Evolutionary conservation across 2,797 vertebrate genomes (phyloP).

Genomic region (Enteromius treurensis): DNA sequence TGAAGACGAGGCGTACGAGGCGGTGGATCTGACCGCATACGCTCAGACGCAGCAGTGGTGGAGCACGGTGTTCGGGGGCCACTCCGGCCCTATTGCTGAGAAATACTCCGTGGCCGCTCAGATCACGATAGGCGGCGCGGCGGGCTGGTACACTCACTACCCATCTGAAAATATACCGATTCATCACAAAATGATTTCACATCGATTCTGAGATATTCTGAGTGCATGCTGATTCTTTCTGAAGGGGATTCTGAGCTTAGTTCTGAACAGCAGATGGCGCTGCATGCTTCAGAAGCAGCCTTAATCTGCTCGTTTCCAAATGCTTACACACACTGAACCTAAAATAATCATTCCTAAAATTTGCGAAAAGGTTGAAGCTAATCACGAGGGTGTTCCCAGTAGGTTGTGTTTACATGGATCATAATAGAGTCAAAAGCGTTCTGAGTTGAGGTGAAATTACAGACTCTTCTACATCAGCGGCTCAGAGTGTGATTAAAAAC

Average conservation of each 20-base stretch:
- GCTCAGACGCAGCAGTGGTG: conserved; percentile 93
- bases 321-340: background rate
- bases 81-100: conserved; percentile 89
- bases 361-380: background rate
- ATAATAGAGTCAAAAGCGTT: background rate
- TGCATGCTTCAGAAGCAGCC: too few species aligned
- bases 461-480: background rate
- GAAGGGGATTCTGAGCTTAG: too few species aligned
- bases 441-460: background rate
- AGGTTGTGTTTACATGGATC: background rate
- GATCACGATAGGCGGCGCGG: conserved; percentile 90
- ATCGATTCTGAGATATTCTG: too few species aligned
- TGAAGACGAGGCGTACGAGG: conserved; percentile 91
- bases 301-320: background rate
- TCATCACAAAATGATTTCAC: background rate
- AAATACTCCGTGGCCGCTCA: conserved; percentile 94
- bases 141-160: conserved; percentile 84
- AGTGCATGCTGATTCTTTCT: background rate
- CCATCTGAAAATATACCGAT: background rate
- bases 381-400: background rate
- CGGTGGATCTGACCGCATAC: conserved; percentile 90
- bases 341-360: background rate
- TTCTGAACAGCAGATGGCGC: background rate
- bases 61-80: conserved; percentile 89
- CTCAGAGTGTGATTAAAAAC: background rate